Evolutionary conservation across 1,140 invertebrate genomes (phyloP).

Genomic region (Heliconius hewitsoni): DNA sequence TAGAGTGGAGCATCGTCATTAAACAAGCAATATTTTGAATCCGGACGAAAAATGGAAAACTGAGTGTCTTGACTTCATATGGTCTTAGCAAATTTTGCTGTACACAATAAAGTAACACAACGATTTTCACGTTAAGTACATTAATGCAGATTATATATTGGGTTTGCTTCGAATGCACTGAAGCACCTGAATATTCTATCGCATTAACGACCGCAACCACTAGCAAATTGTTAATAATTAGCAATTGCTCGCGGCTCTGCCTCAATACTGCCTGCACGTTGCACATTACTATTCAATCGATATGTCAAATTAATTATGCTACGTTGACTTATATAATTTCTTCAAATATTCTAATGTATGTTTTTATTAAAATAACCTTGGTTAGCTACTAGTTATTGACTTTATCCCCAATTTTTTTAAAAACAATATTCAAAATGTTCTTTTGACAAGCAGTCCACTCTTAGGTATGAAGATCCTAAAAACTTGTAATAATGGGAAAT

Average conservation of each 20-base stretch:
- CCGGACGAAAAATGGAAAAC: too few species aligned
- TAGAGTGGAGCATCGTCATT: too few species aligned
- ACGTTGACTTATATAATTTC: background rate
- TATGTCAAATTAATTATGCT: background rate
- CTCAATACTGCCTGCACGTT: background rate
- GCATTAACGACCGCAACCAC: conserved; percentile 19
- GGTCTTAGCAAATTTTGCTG: too few species aligned
- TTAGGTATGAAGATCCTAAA: too few species aligned
- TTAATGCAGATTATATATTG: background rate
- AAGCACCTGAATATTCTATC: conserved; percentile 20
- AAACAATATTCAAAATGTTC: too few species aligned
- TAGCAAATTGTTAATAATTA: conserved; percentile 20
- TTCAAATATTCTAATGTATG: background rate
- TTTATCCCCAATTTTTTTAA: too few species aligned
- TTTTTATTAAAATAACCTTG: background rate
- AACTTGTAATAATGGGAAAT: too few species aligned
- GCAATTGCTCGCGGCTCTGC: conserved; percentile 15
- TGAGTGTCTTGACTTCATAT: too few species aligned
- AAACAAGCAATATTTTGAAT: too few species aligned
- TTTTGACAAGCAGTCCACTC: too few species aligned
- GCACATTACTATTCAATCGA: conserved; percentile 14
- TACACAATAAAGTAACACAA: background rate
- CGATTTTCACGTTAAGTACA: background rate
- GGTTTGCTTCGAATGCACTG: conserved; percentile 3
- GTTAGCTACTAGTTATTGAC: background rate